These are phyloP conservation scores for Mormyrus iriodes DNA, from an alignment of 2,113 vertebrate species.

Conservation along the genomic window DNA sequence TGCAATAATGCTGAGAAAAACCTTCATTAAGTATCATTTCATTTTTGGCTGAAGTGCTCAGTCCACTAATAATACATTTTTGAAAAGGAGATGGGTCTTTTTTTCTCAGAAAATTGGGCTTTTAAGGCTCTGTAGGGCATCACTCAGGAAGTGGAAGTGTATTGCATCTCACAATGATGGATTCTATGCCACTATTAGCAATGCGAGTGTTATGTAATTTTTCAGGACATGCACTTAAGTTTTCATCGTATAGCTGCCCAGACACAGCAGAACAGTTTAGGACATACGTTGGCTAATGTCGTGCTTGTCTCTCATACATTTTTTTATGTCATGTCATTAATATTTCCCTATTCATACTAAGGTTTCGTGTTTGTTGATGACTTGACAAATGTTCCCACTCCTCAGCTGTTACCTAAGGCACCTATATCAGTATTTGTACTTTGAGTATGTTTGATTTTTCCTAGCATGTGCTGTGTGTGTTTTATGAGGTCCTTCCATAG, in stretches of 20 bases:
- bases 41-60: neutral
- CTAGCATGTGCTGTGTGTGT: neutral
- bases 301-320: neutral
- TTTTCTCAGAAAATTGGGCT: neutral
- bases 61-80: neutral
- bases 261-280: neutral
- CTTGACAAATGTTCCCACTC: neutral
- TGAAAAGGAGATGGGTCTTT: neutral
- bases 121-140: neutral
- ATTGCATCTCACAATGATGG: neutral
- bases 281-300: neutral
- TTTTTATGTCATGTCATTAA: neutral
- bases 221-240: neutral
- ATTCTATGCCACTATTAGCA: neutral
- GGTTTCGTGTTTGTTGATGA: neutral
- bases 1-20: neutral
- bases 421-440: neutral
- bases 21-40: constrained; percentile 10
- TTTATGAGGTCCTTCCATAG: neutral
- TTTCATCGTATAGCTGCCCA: neutral
- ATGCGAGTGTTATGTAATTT: neutral
- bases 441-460: neutral
- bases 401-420: neutral
- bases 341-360: neutral
- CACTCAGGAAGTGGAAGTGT: neutral